Conservation (phyloP, 2,888 invertebrate genomes). For the Caenorhabditis zanzibari region DNA sequence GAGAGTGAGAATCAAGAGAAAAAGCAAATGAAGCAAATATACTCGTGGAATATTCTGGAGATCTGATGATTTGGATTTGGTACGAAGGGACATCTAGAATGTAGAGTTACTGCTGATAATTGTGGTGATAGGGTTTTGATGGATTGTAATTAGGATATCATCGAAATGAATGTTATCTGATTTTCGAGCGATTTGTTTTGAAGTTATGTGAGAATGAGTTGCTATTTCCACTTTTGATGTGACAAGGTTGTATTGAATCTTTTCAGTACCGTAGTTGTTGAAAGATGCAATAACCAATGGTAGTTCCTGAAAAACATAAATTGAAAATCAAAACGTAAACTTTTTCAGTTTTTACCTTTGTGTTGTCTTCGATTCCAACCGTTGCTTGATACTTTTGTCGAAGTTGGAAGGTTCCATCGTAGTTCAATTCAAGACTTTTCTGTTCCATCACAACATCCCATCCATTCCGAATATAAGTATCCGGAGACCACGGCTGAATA, state of each 20-base stretch:
- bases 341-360: constrained; percentile 3
- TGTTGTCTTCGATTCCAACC: background rate
- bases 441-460: constrained; percentile 31
- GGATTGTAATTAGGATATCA: constrained; percentile 39
- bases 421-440: constrained; percentile 48
- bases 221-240: background rate
- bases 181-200: background rate
- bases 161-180: constrained; percentile 46
- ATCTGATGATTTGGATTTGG: background rate
- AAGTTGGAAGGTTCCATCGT: constrained; percentile 50
- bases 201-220: constrained; percentile 10
- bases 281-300: constrained; percentile 40
- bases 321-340: background rate
- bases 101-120: constrained; percentile 36
- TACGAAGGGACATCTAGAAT: background rate
- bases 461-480: constrained; percentile 57
- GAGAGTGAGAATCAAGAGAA: constrained; percentile 4
- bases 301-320: constrained; percentile 19
- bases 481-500: constrained; percentile 59
- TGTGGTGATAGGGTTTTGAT: background rate
- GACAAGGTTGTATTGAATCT: constrained; percentile 36
- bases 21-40: constrained; percentile 13
- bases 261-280: constrained; percentile 55
- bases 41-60: constrained; percentile 36
- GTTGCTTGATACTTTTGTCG: constrained; percentile 44